Evolutionary conservation across 2,113 vertebrate genomes (phyloP).

Genomic region (Sorex araneus): DNA sequence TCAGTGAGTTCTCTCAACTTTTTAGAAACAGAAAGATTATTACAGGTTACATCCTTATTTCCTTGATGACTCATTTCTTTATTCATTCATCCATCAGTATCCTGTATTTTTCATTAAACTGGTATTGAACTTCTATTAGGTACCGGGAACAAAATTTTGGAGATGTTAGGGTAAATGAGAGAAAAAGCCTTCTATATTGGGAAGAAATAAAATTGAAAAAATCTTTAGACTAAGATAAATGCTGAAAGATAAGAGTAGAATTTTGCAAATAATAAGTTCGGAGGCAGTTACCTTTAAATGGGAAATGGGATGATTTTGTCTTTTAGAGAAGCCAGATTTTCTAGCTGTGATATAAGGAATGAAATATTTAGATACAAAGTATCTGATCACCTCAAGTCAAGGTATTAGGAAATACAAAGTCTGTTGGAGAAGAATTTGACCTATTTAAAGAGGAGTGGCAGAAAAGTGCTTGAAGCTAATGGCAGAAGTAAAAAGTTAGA

Average conservation of each 20-base stretch:
- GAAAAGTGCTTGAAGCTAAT: neutral
- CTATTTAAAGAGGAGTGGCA: neutral
- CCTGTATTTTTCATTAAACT: neutral
- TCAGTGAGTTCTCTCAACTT: neutral
- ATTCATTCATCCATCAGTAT: neutral
- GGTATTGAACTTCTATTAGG: neutral
- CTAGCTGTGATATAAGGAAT: neutral
- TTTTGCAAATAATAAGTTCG: neutral
- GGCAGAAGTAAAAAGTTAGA: neutral
- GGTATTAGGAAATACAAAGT: fast-evolving
- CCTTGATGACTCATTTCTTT: neutral
- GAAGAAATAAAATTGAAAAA: neutral
- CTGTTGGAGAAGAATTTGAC: too few species aligned
- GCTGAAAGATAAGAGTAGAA: neutral
- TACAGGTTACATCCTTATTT: neutral
- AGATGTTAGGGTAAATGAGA: neutral
- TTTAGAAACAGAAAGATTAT: neutral
- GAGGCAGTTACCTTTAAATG: neutral
- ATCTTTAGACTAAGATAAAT: neutral
- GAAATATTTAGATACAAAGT: neutral
- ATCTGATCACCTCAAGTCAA: neutral
- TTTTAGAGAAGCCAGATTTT: neutral
- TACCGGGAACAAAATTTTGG: neutral
- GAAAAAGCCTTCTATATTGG: neutral
- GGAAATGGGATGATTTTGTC: neutral